Conservation (phyloP, 2,888 invertebrate genomes). For the Cephus rjabovi region DNA sequence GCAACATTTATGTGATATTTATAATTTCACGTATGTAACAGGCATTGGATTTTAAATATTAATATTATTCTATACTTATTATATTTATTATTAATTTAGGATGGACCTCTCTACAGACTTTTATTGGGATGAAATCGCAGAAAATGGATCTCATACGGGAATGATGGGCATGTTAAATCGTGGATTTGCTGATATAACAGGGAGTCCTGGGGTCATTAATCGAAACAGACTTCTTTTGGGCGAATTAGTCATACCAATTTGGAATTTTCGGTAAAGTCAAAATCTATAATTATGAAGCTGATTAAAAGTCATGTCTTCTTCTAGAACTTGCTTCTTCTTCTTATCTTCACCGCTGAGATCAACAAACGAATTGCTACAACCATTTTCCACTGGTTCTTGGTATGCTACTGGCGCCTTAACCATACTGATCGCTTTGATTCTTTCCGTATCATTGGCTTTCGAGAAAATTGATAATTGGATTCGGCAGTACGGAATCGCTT, state of each 20-base stretch:
- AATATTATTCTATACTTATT: background rate
- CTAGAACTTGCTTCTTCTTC: conserved; percentile 24
- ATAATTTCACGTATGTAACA: conserved; percentile 49
- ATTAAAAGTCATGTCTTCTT: background rate
- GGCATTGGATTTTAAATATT: background rate
- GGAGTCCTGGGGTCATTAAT: conserved; percentile 40
- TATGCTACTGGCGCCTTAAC: background rate
- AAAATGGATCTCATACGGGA: conserved; percentile 13
- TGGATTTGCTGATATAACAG: conserved; percentile 38
- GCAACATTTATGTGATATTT: conserved; percentile 43
- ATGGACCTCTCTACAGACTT: conserved; percentile 37
- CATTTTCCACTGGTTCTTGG: conserved; percentile 16
- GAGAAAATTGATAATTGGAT: conserved; percentile 5
- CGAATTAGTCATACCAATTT: conserved; percentile 26
- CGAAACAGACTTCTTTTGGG: conserved; percentile 33
- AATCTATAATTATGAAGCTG: background rate
- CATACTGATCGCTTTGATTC: conserved; percentile 5
- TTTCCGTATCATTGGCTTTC: conserved; percentile 2
- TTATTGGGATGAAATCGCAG: conserved; percentile 33
- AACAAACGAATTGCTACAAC: conserved; percentile 11
- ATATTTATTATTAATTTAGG: conserved; percentile 17
- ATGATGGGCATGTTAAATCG: conserved; percentile 32
- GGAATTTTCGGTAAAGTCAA: conserved; percentile 13
- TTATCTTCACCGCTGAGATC: conserved; percentile 8
- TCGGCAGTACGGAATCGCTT: conserved; percentile 1